phyloP scores from a whole-genome alignment of 1,140 invertebrate species.

The Saccostrea glomerata region DNA sequence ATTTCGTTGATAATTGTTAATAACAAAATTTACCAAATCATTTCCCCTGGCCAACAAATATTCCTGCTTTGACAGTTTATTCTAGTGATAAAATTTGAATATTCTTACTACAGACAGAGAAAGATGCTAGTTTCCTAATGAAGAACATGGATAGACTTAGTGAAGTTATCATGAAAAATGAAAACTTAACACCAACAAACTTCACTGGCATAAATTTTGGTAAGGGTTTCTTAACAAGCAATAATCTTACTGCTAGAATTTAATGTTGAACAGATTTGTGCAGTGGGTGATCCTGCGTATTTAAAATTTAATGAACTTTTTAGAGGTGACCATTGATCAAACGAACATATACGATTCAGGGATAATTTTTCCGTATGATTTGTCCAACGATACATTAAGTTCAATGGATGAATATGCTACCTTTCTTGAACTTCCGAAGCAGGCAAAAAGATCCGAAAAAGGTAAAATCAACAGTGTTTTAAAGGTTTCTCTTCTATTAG shows the following conservation, averaged over 20 bases:
- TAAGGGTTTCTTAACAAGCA: background rate
- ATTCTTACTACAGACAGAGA: background rate
- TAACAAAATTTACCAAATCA: no score
- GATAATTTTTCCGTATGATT: background rate
- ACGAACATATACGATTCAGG: background rate
- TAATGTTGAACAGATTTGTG: background rate
- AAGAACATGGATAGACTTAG: constrained; percentile 10
- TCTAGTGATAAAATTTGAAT: no score
- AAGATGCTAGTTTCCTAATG: background rate
- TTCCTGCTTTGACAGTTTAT: no score
- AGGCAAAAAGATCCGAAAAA: background rate
- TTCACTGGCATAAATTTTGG: constrained; percentile 4
- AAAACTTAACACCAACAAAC: background rate
- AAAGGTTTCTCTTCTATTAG: background rate
- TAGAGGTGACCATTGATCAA: background rate
- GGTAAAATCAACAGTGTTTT: background rate
- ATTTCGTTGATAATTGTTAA: no score
- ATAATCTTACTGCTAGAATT: background rate
- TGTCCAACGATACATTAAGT: background rate
- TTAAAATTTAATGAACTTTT: background rate
- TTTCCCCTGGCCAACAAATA: no score
- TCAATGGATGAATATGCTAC: background rate
- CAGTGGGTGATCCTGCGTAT: background rate
- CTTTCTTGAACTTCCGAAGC: background rate
- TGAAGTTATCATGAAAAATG: background rate